Base-by-base conservation (phyloP, 2,888 invertebrate genomes). In the Smittia sp. region DNA sequence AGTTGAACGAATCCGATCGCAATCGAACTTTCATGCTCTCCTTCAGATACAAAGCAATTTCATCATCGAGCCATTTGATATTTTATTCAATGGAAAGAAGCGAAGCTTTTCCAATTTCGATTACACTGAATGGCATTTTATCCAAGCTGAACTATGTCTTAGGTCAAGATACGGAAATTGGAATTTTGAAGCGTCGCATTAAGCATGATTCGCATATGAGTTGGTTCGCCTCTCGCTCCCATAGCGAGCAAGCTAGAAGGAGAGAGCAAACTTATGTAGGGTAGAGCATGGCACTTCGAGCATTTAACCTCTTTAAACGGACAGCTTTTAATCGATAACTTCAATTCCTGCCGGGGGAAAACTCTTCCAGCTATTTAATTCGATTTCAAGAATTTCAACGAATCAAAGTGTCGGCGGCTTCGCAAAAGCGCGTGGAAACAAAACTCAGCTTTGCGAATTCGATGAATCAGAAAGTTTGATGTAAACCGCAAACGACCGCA, bases 101-200 rank as follows among this genome's bases (percentile, higher is more conserved):
- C 15, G 22, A 58, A 63, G 25, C 22, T 7, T 4, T 20, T 24
- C 15, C 15, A 15, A 27, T 20, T 24, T 15, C n/a, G 20, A 24
- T 63, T 2, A 63, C 24, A 63, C 27, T 15, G 25, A 63, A 63
- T 22, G 24, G 24, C 20, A 63, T 63, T n/a, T 63, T 27, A 9
- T 24, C n/a, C 22, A 24, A 63, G 63, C 15, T 38, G 18, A 68
- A 41, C 27, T 24, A 25, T 69, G 69, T 69, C 25, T 54, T 69
- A 69, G 69, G 69, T 69, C 69, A 69, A 54, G 69, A 54, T 27
- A 69, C 69, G 69, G 54, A 69, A 69, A 69, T 69, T 54, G 69
- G 27, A 54, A 69, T 69, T 52, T 69, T 3, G 27, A 69, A 52
- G 27, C 27, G 52, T 68, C 68, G 46, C 68, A 68, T 46, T 52